Evolutionary conservation across 2,797 vertebrate genomes (phyloP), one percentile per base, ranked within the genome.

Genomic region (Bucorvus abyssinicus): DNA sequence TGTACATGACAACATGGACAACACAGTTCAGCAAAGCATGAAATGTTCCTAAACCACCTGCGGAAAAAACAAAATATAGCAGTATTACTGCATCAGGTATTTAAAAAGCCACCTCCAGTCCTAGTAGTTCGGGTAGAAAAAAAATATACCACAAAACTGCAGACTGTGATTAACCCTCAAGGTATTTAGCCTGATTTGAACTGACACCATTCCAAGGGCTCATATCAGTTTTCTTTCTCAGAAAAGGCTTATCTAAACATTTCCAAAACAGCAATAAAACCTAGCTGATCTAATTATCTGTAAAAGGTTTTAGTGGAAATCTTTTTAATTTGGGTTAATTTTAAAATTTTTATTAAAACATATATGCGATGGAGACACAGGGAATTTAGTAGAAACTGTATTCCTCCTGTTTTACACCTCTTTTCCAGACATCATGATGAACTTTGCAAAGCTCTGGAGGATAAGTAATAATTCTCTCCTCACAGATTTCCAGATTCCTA

Each of bases 1-100:
- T 97, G 87, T 99, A 99, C 99, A 99, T 99, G 90, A 99, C 93
- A 15, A 99, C 98, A 71, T 99, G 99, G 38, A 99, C 99, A 4
- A 99, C 91, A 82, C 98, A 98, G 96, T 99, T 99, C 20, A 99
- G 94, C 89, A 99, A 34, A 55, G 98, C 99, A 22, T 99, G 99
- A 97, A 99, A 99, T 3, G 99, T 99, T 77, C 99, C 99, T 96
- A 98, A 96, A 74, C 99, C 99, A 97, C 99, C 99, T 99, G 94
- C 38, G 97, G 89, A 80, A 87, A 87, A 65, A 94, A 68, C 47
- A 93, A 75, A 71, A 75, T 3, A 65, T 7, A 32, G 10, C 38
- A 73, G 89, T 12, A 78, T 15, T 49, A 65, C 40, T 69, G n/a
- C 15, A 70, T 24, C 4, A 64, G 2, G 18, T 79, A 49, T 74